phyloP scores from a whole-genome alignment of 1,140 invertebrate genomes.

The Caenorhabditis briggsae region DNA sequence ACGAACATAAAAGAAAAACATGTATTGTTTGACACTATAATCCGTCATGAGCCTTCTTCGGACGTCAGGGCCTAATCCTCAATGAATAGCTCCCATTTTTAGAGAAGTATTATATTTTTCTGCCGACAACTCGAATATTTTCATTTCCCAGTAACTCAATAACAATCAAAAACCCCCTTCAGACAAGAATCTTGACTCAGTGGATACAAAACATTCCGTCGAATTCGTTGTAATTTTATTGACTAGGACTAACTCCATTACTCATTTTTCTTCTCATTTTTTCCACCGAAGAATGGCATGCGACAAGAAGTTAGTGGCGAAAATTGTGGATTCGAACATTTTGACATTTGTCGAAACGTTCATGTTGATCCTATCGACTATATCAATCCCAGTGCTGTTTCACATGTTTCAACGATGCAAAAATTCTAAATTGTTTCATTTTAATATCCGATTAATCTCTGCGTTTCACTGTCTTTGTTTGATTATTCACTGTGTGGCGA shows the following conservation, averaged over 20 bases:
- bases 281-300: neutral
- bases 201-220: too few species aligned
- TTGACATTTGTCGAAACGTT: neutral
- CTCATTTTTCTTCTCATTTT: neutral
- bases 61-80: too few species aligned
- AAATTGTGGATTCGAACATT: neutral
- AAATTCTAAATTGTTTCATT: neutral
- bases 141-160: too few species aligned
- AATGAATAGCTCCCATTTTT: too few species aligned
- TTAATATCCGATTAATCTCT: slow-evolving; percentile 37
- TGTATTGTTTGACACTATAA: too few species aligned
- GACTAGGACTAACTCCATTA: neutral
- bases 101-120: too few species aligned
- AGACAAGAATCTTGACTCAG: too few species aligned
- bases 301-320: neutral
- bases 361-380: neutral
- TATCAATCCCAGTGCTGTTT: neutral
- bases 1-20: too few species aligned
- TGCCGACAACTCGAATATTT: too few species aligned
- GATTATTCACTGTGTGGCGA: neutral
- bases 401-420: slow-evolving; percentile 16
- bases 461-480: slow-evolving; percentile 12
- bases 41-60: too few species aligned
- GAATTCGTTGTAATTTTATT: too few species aligned
- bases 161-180: too few species aligned